Percentiles rank a stretch among this genome's conserved stretches.
These are phyloP conservation scores for Stomatorhinus walkeri DNA, from an alignment of 2,797 vertebrate species.

Conservation along the genomic window DNA sequence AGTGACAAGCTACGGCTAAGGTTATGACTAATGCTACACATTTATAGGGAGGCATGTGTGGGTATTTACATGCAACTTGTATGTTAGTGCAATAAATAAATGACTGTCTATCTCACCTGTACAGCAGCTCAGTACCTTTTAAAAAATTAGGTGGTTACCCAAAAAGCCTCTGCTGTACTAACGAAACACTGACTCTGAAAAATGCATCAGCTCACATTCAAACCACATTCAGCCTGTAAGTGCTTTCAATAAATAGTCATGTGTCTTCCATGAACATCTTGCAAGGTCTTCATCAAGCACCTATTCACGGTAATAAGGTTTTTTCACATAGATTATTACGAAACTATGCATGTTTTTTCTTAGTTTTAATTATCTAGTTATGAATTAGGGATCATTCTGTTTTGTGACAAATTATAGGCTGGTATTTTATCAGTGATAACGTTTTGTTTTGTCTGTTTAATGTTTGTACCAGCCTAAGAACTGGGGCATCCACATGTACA, in stretches of 20 bases:
- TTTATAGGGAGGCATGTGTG: background rate
- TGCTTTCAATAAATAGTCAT: background rate
- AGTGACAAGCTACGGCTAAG: background rate
- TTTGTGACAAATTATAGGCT: background rate
- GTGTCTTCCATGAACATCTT: background rate
- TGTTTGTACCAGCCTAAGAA: background rate
- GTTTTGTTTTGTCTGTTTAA: background rate
- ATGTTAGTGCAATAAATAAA: background rate
- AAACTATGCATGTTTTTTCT: background rate
- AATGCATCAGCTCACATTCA: background rate
- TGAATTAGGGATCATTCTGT: background rate
- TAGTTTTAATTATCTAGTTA: background rate
- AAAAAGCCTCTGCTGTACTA: background rate
- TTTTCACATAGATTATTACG: background rate
- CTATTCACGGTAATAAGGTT: background rate
- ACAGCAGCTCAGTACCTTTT: background rate
- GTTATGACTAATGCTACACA: background rate
- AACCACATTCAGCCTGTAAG: background rate
- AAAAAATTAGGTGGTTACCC: background rate
- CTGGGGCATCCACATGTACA: background rate
- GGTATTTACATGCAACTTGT: background rate
- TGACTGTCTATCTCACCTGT: background rate
- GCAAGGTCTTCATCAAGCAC: background rate
- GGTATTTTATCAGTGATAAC: background rate
- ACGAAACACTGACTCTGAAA: background rate